Evolutionary conservation across 2,888 invertebrate species (phyloP), one percentile per base, ranked within the genome.

Genomic region (Epinotia bilunana): DNA sequence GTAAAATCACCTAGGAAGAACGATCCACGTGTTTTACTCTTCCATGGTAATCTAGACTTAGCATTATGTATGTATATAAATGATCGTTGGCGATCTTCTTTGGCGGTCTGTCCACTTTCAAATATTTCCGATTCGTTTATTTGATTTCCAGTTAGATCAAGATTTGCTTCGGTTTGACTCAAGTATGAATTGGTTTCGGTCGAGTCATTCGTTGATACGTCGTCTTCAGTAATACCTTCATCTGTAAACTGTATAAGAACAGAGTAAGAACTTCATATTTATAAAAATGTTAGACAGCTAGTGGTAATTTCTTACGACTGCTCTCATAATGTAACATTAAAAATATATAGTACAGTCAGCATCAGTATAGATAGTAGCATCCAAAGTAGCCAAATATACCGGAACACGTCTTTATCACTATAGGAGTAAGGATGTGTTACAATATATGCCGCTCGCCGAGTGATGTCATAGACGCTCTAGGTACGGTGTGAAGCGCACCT

Each of bases 21-120:
- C 53, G 60, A 55, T 62, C 72, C 72, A 60, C 70, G 77, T 62
- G 70, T 39, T 70, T 73, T 68, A 60, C 73, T 75, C 7, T 18
- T 65, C 75, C 76, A 63, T 18, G 83, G 81, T 11, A 82, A 85
- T 74, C 78, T 89, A 77, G 80, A 85, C 77, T 82, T 87, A 77
- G 87, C 85, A 64, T 90, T 89, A 33, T 90, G 83, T 64, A 83
- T 69, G 46, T 60, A 88, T n/a, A 92, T 81, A 73, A 87, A 89
- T 28, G 93, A 88, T 78, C 92, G 85, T 81, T 89, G 88, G 77
- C 83, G 87, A 23, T 62, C 71, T 72, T 72, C 57, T 73, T 72
- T 77, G n/a, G 43, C 46, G 12, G n/a, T 77, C 3, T 79, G 79
- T 4, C 78, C 82, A 63, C 86, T 78, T 76, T 88, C 83, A 68